phyloP scores from a whole-genome alignment of 2,797 vertebrate species.

The Numenius phaeopus region DNA sequence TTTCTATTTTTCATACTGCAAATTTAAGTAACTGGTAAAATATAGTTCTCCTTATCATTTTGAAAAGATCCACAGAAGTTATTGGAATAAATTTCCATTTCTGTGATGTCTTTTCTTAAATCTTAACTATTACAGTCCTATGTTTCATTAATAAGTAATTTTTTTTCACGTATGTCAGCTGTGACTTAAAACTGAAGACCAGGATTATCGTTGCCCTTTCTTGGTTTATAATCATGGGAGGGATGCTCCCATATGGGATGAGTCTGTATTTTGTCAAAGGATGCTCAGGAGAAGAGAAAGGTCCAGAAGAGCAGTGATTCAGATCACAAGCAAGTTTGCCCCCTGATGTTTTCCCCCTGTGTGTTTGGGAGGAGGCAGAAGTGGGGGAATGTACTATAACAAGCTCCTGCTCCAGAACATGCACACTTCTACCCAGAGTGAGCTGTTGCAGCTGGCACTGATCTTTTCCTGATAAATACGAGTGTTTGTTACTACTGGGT shows the following conservation, averaged over 20 bases:
- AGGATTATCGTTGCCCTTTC: not conserved
- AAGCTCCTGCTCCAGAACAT: not conserved
- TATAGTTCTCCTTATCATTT: not conserved
- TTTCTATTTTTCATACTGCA: not conserved
- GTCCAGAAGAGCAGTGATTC: not conserved
- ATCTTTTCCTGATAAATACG: not conserved
- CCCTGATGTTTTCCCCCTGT: not conserved
- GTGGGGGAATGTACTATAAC: not conserved
- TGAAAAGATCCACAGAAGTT: not conserved
- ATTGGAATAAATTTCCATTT: not conserved
- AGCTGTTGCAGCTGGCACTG: not conserved
- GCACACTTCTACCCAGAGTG: not conserved
- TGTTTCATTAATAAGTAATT: not conserved
- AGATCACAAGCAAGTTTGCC: not conserved
- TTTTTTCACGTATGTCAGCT: not conserved
- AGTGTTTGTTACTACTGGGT: not conserved
- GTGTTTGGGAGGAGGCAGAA: not conserved
- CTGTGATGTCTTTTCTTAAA: not conserved
- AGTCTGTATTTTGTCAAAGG: not conserved
- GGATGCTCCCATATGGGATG: not conserved
- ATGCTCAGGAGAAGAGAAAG: not conserved
- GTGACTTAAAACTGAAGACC: not conserved
- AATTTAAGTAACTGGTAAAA: conserved; percentile 14
- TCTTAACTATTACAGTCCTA: not conserved
- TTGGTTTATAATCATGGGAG: not conserved